A percentile compares a stretch with the other conserved stretches of the same genome.
Evolutionary conservation across 2,797 vertebrate species (phyloP).

Genomic region (Darevskia nairensis): DNA sequence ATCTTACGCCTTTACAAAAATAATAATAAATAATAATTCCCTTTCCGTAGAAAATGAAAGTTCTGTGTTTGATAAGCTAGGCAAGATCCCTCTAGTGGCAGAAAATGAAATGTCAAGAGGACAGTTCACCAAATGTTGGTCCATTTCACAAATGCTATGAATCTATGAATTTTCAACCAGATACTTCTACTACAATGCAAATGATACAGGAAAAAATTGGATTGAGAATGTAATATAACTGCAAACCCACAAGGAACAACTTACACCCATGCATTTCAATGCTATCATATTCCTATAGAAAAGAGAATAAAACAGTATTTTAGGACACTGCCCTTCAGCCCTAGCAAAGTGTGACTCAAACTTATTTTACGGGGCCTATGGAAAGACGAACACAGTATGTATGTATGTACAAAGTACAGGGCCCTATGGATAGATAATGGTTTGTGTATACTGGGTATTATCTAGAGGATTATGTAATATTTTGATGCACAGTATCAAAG

Average conservation of each 20-base stretch:
- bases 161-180: background rate
- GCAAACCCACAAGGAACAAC: background rate
- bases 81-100: slow-evolving; percentile 15
- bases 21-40: background rate
- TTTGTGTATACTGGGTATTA: slow-evolving; percentile 38
- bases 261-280: background rate
- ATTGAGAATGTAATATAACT: background rate
- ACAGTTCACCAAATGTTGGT: background rate
- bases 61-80: background rate
- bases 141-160: background rate
- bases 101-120: background rate
- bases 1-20: background rate
- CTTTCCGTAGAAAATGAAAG: background rate
- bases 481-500: slow-evolving; percentile 35
- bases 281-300: background rate
- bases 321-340: background rate
- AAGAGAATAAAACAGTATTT: background rate
- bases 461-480: background rate
- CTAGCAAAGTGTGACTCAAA: background rate
- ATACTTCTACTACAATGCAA: background rate
- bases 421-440: slow-evolving; percentile 16
- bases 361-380: background rate
- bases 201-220: background rate
- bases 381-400: background rate
- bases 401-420: background rate